These are phyloP conservation scores for Pachliopta kotzebuea DNA, from an alignment of 2,888 invertebrate species.

Conservation along the genomic window DNA sequence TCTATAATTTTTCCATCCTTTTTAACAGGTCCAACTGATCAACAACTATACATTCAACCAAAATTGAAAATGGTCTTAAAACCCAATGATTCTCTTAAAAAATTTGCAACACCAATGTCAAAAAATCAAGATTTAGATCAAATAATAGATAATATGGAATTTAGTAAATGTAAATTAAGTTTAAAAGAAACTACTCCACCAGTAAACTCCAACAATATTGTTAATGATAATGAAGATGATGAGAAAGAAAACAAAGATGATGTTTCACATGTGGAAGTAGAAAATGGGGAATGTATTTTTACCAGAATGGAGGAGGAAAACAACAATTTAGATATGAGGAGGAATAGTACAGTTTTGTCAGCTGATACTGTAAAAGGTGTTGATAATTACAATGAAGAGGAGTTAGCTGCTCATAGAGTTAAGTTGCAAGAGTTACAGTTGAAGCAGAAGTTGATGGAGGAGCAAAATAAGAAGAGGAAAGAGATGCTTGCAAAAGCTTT, in stretches of 20 bases:
- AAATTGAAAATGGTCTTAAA: conserved; percentile 33
- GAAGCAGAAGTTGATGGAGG: conserved; percentile 87
- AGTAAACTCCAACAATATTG: conserved; percentile 25
- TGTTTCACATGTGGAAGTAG: conserved; percentile 8
- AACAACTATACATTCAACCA: not conserved
- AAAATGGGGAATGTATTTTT: conserved; percentile 34
- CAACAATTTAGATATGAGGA: conserved; percentile 36
- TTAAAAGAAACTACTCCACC: conserved; percentile 43
- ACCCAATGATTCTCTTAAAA: conserved; percentile 40
- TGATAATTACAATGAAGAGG: conserved; percentile 62
- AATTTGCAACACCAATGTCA: conserved; percentile 46
- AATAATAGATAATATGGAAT: conserved; percentile 53
- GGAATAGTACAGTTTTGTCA: conserved; percentile 42
- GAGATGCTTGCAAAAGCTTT: conserved; percentile 86
- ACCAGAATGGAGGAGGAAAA: conserved; percentile 24
- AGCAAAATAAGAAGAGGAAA: conserved; percentile 88
- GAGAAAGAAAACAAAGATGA: conserved; percentile 13
- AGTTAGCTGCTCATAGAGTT: conserved; percentile 64
- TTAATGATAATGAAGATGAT: conserved; percentile 36
- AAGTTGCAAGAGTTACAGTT: conserved; percentile 85
- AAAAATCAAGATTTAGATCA: conserved; percentile 56
- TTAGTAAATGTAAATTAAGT: conserved; percentile 69
- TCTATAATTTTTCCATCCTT: not conserved
- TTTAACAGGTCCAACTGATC: not conserved
- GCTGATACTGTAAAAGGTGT: conserved; percentile 61